These are phyloP conservation scores for Beris morrisii DNA, from an alignment of 2,888 invertebrate species.

Conservation along the genomic window DNA sequence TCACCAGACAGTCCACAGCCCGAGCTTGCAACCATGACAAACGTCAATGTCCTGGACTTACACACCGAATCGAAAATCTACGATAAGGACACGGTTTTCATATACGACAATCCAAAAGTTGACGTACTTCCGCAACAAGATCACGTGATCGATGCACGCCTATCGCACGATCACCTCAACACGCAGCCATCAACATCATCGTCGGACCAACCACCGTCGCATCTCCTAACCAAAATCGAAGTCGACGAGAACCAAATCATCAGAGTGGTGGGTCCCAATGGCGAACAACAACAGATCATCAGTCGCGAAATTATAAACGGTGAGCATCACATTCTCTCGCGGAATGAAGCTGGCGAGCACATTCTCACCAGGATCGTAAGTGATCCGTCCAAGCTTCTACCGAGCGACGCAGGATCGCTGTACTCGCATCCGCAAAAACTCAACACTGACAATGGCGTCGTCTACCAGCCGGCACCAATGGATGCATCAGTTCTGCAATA, in stretches of 20 bases:
- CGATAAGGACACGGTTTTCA: conserved; percentile 55
- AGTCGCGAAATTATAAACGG: conserved; percentile 57
- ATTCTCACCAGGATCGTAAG: conserved; percentile 56
- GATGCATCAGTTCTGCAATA: conserved; percentile 55
- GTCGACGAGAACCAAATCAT: conserved; percentile 57
- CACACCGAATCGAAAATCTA: conserved; percentile 54
- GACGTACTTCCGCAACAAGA: conserved; percentile 46
- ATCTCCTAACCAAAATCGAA: conserved; percentile 55
- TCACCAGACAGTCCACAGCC: conserved; percentile 68
- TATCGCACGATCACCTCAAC: conserved; percentile 40
- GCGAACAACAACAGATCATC: conserved; percentile 56
- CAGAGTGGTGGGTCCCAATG: conserved; percentile 56
- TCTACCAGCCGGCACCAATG: conserved; percentile 54
- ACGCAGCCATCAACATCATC: conserved; percentile 44
- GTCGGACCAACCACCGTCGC: conserved; percentile 43
- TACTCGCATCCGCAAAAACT: conserved; percentile 53
- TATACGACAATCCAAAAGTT: conserved; percentile 54
- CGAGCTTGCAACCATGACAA: conserved; percentile 85
- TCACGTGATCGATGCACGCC: conserved; percentile 54
- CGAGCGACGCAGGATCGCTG: conserved; percentile 53
- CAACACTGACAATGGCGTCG: conserved; percentile 48
- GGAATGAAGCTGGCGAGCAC: conserved; percentile 57
- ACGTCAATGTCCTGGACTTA: conserved; percentile 79
- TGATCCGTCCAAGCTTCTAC: conserved; percentile 55
- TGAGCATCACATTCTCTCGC: conserved; percentile 56